These are phyloP conservation scores for Ophioninae sp. DNA, from an alignment of 2,888 invertebrate genomes.

Conservation along the genomic window DNA sequence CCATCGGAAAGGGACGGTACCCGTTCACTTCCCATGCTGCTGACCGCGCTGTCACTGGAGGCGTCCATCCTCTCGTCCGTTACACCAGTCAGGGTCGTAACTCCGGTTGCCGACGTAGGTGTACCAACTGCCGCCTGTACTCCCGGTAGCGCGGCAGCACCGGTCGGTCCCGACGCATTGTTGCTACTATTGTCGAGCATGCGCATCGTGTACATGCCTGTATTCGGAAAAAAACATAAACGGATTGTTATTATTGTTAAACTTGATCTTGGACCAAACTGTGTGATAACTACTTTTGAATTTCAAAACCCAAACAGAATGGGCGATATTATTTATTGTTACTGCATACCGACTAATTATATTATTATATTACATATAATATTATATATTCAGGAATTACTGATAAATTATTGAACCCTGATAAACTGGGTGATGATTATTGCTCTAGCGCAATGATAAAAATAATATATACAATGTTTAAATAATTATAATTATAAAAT, in stretches of 20 bases:
- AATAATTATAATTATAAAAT: too few species aligned
- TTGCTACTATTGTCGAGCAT: conserved; percentile 86
- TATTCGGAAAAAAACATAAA: conserved; percentile 20
- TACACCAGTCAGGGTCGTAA: conserved; percentile 79
- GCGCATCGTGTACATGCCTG: conserved; percentile 94
- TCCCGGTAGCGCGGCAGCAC: conserved; percentile 73
- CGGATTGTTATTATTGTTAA: background rate
- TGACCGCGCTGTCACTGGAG: conserved; percentile 95
- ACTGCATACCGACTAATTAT: too few species aligned
- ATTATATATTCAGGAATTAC: too few species aligned
- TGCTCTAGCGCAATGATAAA: too few species aligned
- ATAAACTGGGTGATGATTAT: too few species aligned
- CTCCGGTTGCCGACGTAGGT: conserved; percentile 75
- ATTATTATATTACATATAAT: too few species aligned
- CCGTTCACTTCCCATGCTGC: conserved; percentile 95
- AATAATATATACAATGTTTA: too few species aligned
- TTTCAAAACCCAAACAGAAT: too few species aligned
- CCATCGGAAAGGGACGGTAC: conserved; percentile 94
- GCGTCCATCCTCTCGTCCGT: conserved; percentile 89
- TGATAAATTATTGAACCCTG: too few species aligned
- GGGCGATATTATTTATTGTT: too few species aligned
- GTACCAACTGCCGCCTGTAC: conserved; percentile 79
- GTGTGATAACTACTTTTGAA: too few species aligned
- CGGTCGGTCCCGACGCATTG: conserved; percentile 77
- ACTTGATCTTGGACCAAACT: too few species aligned